Base-by-base conservation (phyloP, 2,888 invertebrate species). In the Celastrina argiolus region DNA sequence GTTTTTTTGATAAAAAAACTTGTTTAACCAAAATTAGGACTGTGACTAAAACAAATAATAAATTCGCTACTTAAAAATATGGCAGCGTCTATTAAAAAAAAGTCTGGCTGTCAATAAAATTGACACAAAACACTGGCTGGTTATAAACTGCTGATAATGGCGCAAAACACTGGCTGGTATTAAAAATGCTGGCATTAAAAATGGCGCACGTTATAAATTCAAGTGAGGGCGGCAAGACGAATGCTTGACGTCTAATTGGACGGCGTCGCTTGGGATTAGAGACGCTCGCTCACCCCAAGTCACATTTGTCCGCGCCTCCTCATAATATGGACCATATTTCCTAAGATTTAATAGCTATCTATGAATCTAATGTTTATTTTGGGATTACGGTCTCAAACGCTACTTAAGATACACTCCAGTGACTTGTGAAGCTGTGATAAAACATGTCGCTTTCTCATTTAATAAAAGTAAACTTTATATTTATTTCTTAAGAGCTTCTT, bases 201-300 rank as follows among this genome's bases (percentile, higher is more conserved):
- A 78, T 75, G 69, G 69, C 73, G 74, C 75, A 78, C 78, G 78
- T 75, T 73, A 66, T 75, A 79, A 79, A 81, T 81, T 78, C 68
- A 59, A 14, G n/a, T 28, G 22, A 31, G 73, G 69, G 68, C 67
- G 77, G 76, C 76, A 88, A 88, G 89, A 88, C 83, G 82, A 82
- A 89, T 90, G 87, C 80, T 73, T 83, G 87, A 83, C 87, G 79
- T 81, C 81, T 90, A 90, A 90, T 89, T 90, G 88, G 83, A 75
- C 74, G 78, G 78, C 81, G 84, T 84, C 88, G 78, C 87, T 76
- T 75, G 88, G 88, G 89, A 86, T 83, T 86, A 79, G 74, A n/a
- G 75, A 69, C 79, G 71, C 76, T 88, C 85, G 80, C 84, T 88
- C 88, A 88, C 77, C 75, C 76, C 69, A 72, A 76, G 79, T 74